Conservation (phyloP, 1,140 invertebrate genomes). For the Sinella curviseta region DNA sequence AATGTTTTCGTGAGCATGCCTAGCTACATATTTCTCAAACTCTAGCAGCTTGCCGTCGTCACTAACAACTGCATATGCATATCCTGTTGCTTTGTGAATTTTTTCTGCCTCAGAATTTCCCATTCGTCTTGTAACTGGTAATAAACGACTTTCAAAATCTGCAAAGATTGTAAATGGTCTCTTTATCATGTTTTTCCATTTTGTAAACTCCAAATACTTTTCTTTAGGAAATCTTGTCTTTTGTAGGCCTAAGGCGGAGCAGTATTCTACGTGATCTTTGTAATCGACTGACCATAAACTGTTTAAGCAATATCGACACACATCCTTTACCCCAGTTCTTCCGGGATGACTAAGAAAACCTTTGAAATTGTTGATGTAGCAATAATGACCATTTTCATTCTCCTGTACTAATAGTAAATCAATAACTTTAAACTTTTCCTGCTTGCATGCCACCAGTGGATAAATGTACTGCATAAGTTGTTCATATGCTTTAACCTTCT, state of each 20-base stretch:
- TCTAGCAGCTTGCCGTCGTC: not conserved
- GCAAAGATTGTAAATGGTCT: not conserved
- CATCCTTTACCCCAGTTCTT: not conserved
- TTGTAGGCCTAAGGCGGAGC: not conserved
- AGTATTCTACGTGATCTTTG: not conserved
- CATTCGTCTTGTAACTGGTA: not conserved
- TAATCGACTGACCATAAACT: not conserved
- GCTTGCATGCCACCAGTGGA: not conserved
- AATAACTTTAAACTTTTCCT: not conserved
- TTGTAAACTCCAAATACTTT: not conserved
- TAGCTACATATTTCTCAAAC: not conserved
- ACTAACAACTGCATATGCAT: not conserved
- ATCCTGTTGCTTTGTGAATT: not conserved
- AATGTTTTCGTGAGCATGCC: not conserved
- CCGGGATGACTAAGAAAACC: not conserved
- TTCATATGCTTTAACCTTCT: not conserved
- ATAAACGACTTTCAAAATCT: too few species aligned
- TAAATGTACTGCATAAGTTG: not conserved
- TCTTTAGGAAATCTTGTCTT: constrained; percentile 9
- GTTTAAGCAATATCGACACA: constrained; percentile 12
- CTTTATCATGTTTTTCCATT: too few species aligned
- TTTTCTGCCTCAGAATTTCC: not conserved
- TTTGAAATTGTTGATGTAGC: not conserved
- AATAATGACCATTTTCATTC: constrained; percentile 6
- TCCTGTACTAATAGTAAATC: constrained; percentile 21